A percentile compares a stretch with the other conserved stretches of the same genome.
Conservation (phyloP, 2,888 invertebrate genomes). For the Blastobasis lacticolella region DNA sequence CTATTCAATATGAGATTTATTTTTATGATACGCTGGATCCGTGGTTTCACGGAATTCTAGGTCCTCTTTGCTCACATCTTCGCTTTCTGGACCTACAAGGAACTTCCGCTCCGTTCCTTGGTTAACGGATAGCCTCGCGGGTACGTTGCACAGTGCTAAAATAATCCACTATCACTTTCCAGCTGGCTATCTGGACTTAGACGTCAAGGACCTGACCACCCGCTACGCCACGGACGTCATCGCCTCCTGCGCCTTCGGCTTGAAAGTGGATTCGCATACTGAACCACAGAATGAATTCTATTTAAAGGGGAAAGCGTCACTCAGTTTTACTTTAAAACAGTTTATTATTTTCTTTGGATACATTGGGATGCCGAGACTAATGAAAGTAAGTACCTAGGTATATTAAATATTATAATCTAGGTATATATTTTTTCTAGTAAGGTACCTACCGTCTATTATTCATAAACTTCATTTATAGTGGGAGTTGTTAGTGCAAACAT, state of each 20-base stretch:
- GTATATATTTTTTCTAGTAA: not conserved
- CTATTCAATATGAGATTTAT: no score
- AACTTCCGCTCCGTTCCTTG: no score
- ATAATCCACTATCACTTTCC: not conserved
- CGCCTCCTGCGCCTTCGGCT: conserved; percentile 65
- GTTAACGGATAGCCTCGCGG: no score
- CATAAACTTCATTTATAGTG: no score
- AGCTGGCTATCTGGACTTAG: conserved; percentile 36
- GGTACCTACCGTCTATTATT: no score
- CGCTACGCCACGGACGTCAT: conserved; percentile 71
- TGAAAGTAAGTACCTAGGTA: conserved; percentile 14
- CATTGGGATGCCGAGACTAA: conserved; percentile 14
- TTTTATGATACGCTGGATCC: no score
- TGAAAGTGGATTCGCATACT: conserved; percentile 68
- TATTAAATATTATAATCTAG: not conserved
- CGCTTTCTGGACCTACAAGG: no score
- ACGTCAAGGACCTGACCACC: conserved; percentile 54
- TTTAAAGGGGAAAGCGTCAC: conserved; percentile 54
- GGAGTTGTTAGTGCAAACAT: no score
- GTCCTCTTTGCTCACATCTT: no score
- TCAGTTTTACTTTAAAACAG: conserved; percentile 36
- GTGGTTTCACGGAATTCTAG: no score
- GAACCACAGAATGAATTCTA: conserved; percentile 72
- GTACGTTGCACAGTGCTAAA: no score
- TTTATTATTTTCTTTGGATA: conserved; percentile 15